Conservation (phyloP, 2,113 vertebrate genomes). For the Clarias batrachus region DNA sequence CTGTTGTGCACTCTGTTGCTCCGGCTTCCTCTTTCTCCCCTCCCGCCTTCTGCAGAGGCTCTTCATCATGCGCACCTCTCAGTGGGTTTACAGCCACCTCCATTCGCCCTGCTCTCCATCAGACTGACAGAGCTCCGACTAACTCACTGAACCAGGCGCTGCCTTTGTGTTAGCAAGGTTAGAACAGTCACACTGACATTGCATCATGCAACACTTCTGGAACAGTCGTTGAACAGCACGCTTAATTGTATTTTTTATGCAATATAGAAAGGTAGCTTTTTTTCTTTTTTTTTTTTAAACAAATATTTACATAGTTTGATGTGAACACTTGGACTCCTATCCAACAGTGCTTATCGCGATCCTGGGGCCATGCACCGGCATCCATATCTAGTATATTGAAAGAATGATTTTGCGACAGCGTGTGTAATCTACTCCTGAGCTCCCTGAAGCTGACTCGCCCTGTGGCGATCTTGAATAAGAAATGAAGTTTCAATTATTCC, state of each 20-base stretch:
- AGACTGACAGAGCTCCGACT: slow-evolving; percentile 36
- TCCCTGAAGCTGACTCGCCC: slow-evolving; percentile 5
- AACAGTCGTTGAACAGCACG: neutral
- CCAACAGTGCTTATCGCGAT: neutral
- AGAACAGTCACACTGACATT: slow-evolving; percentile 31
- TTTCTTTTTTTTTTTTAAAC: neutral
- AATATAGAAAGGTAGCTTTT: neutral
- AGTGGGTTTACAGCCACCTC: slow-evolving; percentile 48
- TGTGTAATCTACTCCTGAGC: neutral
- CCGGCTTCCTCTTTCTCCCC: slow-evolving; percentile 6
- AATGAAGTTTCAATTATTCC: slow-evolving; percentile 23
- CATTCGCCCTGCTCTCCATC: slow-evolving; percentile 33
- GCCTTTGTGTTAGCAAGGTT: slow-evolving; percentile 41
- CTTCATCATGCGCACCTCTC: slow-evolving; percentile 49
- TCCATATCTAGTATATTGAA: neutral
- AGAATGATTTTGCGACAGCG: slow-evolving; percentile 5
- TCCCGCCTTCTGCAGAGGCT: slow-evolving; percentile 31
- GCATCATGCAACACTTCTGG: slow-evolving; percentile 13
- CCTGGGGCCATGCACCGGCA: neutral
- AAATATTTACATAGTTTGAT: neutral
- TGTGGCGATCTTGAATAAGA: slow-evolving; percentile 26
- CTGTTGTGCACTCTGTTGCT: slow-evolving; percentile 37
- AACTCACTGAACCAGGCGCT: slow-evolving; percentile 45
- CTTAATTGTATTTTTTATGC: slow-evolving; percentile 10
- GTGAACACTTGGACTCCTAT: neutral